These are phyloP conservation scores for Bombyx mori DNA, from an alignment of 1,140 invertebrate genomes.

Conservation along the genomic window DNA sequence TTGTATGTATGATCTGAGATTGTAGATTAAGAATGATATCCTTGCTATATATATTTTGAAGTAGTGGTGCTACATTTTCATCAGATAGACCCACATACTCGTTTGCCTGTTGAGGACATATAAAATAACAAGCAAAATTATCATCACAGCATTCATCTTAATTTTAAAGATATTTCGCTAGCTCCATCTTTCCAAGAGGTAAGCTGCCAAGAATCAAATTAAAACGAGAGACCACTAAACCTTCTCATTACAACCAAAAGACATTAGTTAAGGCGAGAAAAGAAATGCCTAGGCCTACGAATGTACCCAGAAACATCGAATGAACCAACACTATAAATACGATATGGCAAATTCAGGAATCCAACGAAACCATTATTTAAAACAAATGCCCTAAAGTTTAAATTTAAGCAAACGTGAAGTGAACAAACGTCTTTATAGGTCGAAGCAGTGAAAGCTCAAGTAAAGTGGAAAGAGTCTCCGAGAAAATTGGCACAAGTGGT, in stretches of 20 bases:
- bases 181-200: constrained; percentile 3
- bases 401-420: constrained; percentile 1
- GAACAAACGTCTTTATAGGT: constrained; percentile 28
- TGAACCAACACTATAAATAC: constrained; percentile 2
- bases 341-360: neutral
- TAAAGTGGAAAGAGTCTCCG: constrained; percentile 63
- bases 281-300: constrained; percentile 53
- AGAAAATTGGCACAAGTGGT: constrained; percentile 71
- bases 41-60: too few relatives aligned
- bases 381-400: constrained; percentile 13
- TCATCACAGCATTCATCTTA: too few relatives aligned
- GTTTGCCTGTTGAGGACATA: too few relatives aligned
- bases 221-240: constrained; percentile 37
- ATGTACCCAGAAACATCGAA: constrained; percentile 39
- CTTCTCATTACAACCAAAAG: constrained; percentile 47
- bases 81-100: too few relatives aligned
- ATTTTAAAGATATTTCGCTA: neutral
- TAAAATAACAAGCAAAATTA: too few relatives aligned
- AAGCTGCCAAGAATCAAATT: constrained; percentile 37
- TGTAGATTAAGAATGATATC: too few relatives aligned
- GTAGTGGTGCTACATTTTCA: too few relatives aligned
- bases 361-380: constrained; percentile 3
- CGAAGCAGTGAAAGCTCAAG: constrained; percentile 43
- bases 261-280: constrained; percentile 44
- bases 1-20: too few relatives aligned